Percentiles rank a stretch among this genome's conserved stretches.
Conservation (phyloP, 2,888 invertebrate genomes). For the Prosapia bicincta region DNA sequence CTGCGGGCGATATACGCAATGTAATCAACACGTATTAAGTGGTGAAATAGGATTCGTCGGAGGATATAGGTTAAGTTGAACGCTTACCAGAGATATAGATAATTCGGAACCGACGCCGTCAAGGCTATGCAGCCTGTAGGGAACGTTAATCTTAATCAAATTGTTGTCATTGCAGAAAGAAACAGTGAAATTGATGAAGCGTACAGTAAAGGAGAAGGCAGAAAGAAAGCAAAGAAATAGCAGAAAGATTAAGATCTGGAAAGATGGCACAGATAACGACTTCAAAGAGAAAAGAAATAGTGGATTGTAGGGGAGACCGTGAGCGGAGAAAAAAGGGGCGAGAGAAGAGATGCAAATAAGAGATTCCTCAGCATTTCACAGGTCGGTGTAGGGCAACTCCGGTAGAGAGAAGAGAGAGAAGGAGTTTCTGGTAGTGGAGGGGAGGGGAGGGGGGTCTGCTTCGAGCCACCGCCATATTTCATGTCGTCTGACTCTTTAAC, state of each 20-base stretch:
- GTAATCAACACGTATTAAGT: no score
- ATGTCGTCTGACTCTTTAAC: slow-evolving; percentile 37
- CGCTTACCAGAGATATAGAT: background rate
- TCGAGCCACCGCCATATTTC: slow-evolving; percentile 38
- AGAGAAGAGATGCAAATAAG: slow-evolving; percentile 29
- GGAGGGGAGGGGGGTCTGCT: slow-evolving; percentile 18
- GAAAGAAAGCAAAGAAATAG: background rate
- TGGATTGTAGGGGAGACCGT: background rate
- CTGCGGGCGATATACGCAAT: no score
- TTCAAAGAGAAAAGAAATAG: slow-evolving; percentile 4
- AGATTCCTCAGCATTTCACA: slow-evolving; percentile 32
- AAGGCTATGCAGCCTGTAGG: background rate
- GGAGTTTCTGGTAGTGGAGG: background rate
- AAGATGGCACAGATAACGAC: slow-evolving; percentile 17
- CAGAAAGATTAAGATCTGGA: slow-evolving; percentile 1
- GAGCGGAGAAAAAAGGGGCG: slow-evolving; percentile 1
- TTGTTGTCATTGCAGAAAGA: background rate
- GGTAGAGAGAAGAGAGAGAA: background rate
- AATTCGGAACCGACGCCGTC: background rate
- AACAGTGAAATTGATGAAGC: background rate
- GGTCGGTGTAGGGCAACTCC: background rate
- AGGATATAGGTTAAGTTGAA: background rate
- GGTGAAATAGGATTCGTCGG: background rate
- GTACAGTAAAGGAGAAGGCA: background rate
- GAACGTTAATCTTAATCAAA: background rate